Conservation (phyloP, 2,113 vertebrate species). For the Athene noctua region DNA sequence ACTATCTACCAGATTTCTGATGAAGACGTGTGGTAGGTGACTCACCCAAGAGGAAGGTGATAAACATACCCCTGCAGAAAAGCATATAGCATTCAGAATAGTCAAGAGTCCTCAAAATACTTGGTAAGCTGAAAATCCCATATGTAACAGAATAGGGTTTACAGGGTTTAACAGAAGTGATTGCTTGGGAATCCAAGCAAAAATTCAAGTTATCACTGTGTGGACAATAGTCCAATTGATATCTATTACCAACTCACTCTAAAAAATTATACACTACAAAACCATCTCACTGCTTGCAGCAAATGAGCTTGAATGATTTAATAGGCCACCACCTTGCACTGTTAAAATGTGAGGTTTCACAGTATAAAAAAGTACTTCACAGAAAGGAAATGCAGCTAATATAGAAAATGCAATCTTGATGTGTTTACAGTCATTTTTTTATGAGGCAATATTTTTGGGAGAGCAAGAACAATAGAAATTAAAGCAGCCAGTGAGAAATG, state of each 20-base stretch:
- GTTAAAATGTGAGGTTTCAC: conserved; percentile 59
- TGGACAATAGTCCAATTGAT: background rate
- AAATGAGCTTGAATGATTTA: conserved; percentile 38
- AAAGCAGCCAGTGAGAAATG: conserved; percentile 53
- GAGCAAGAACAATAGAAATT: conserved; percentile 35
- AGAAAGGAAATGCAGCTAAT: conserved; percentile 29
- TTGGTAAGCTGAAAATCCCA: conserved; percentile 14
- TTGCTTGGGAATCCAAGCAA: conserved; percentile 60
- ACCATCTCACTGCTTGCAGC: conserved; percentile 51
- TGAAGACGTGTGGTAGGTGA: background rate
- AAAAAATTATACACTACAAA: conserved; percentile 46
- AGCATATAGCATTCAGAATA: background rate
- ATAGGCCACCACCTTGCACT: conserved; percentile 50
- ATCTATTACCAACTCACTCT: conserved; percentile 35
- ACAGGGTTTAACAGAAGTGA: background rate
- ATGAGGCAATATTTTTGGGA: conserved; percentile 21
- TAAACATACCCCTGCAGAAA: background rate
- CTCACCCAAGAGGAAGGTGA: background rate
- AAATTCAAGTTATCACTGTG: conserved; percentile 56
- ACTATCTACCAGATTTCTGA: background rate
- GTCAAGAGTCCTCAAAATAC: background rate
- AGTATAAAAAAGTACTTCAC: conserved; percentile 59
- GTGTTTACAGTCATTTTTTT: conserved; percentile 49
- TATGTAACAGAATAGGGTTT: background rate
- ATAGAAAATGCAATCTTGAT: conserved; percentile 9